phyloP scores from a whole-genome alignment of 1,140 invertebrate species.

The Drosophila bocki region DNA sequence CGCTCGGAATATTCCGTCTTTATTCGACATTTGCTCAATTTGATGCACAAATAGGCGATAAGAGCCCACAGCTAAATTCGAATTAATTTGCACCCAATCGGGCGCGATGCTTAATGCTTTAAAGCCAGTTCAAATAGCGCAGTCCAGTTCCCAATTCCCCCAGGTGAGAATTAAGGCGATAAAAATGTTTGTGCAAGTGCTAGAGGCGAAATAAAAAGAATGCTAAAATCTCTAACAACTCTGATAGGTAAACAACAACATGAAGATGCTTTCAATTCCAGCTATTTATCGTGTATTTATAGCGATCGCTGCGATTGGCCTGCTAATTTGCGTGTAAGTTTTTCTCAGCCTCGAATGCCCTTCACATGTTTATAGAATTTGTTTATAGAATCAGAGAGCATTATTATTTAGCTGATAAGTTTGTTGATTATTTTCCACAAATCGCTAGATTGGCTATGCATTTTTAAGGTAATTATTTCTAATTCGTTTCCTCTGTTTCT shows the following conservation, averaged over 20 bases:
- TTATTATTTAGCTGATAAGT: slow-evolving; percentile 24
- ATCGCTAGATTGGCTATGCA: neutral
- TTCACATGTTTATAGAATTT: slow-evolving; percentile 36
- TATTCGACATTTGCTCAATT: slow-evolving; percentile 37
- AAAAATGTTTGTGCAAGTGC: slow-evolving; percentile 37
- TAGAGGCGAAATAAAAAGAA: slow-evolving; percentile 22
- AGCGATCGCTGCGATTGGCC: slow-evolving; percentile 13
- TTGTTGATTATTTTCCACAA: slow-evolving; percentile 16
- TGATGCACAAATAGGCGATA: slow-evolving; percentile 33
- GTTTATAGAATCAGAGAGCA: slow-evolving; percentile 25
- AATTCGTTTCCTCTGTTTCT: slow-evolving; percentile 3
- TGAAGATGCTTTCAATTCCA: slow-evolving; percentile 26
- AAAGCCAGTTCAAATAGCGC: slow-evolving; percentile 21
- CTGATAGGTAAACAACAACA: slow-evolving; percentile 52
- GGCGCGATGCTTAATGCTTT: slow-evolving; percentile 17
- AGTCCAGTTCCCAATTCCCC: neutral
- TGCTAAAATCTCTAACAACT: slow-evolving; percentile 38
- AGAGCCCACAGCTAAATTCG: slow-evolving; percentile 50
- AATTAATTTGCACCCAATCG: slow-evolving; percentile 67
- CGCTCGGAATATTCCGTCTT: slow-evolving; percentile 37
- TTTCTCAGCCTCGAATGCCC: slow-evolving; percentile 42
- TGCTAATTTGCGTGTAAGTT: slow-evolving; percentile 40
- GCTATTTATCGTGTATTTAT: slow-evolving; percentile 45
- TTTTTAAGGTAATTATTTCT: slow-evolving; percentile 13
- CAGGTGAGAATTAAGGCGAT: slow-evolving; percentile 17